A percentile compares a stretch with the other conserved stretches of the same genome.
phyloP scores from a whole-genome alignment of 2,888 invertebrate genomes.

The Electrophaes corylata region DNA sequence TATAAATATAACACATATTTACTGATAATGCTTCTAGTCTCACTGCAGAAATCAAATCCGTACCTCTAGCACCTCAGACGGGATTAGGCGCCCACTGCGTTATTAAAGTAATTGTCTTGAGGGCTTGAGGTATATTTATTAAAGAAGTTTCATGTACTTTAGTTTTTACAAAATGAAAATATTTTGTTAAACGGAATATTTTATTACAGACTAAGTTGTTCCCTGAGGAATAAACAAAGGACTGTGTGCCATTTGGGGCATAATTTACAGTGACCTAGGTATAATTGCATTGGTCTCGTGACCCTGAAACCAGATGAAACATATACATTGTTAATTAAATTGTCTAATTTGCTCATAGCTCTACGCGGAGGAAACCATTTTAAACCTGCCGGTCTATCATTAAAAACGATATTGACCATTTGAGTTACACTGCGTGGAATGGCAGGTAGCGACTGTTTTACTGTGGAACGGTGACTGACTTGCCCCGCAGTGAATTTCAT shows the following conservation, averaged over 20 bases:
- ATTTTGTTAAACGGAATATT: background rate
- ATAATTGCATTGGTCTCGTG: conserved; percentile 14
- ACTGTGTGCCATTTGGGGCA: conserved; percentile 7
- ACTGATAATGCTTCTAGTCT: too few species aligned
- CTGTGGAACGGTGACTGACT: too few species aligned
- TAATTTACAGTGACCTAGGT: conserved; percentile 12
- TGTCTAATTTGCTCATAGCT: background rate
- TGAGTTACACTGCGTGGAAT: too few species aligned
- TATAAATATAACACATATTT: too few species aligned
- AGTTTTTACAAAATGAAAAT: background rate
- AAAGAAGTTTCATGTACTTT: background rate
- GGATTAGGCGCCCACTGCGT: background rate
- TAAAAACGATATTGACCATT: too few species aligned
- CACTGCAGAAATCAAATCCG: background rate
- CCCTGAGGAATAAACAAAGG: background rate
- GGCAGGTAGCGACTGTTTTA: too few species aligned
- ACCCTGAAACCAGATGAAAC: conserved; percentile 19
- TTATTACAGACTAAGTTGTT: background rate
- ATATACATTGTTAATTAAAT: background rate
- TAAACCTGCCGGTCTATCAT: too few species aligned
- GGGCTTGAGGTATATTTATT: background rate
- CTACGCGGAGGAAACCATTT: background rate
- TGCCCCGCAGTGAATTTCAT: too few species aligned
- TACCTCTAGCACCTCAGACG: background rate
- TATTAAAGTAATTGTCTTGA: background rate